phyloP scores from a whole-genome alignment of 2,113 vertebrate genomes.

The Mirounga angustirostris region DNA sequence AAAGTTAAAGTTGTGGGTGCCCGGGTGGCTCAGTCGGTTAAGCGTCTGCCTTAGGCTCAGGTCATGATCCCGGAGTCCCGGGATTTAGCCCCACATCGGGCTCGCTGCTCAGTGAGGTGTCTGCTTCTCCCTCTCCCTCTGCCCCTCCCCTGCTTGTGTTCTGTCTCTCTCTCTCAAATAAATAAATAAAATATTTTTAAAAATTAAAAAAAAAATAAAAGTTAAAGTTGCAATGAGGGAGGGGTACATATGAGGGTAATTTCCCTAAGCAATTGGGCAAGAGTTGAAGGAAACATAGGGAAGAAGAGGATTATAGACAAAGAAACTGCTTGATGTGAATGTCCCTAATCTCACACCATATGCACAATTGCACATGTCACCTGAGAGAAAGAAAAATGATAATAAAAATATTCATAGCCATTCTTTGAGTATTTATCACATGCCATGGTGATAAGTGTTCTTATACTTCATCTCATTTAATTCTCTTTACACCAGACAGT shows the following conservation, averaged over 20 bases:
- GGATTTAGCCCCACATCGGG: too few relatives aligned
- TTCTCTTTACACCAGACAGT: neutral
- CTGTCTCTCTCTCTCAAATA: neutral
- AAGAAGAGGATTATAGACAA: neutral
- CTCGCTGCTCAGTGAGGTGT: neutral
- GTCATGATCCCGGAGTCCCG: neutral
- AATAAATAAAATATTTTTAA: neutral
- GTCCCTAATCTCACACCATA: neutral
- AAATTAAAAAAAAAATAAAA: neutral
- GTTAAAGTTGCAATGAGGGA: neutral
- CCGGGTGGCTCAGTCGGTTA: neutral
- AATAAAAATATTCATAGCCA: neutral
- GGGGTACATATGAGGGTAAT: neutral
- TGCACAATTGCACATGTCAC: neutral
- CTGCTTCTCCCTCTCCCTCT: neutral
- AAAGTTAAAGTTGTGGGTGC: neutral
- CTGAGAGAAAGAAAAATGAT: neutral
- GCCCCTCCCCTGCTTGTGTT: neutral
- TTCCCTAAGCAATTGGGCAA: neutral
- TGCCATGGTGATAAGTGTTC: neutral
- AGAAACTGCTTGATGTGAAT: neutral
- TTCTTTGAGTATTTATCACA: neutral
- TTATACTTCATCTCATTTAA: neutral
- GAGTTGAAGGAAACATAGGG: neutral
- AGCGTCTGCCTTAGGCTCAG: neutral